These are phyloP conservation scores for Apteryx mantelli DNA, from an alignment of 2,113 vertebrate genomes.

Conservation along the genomic window DNA sequence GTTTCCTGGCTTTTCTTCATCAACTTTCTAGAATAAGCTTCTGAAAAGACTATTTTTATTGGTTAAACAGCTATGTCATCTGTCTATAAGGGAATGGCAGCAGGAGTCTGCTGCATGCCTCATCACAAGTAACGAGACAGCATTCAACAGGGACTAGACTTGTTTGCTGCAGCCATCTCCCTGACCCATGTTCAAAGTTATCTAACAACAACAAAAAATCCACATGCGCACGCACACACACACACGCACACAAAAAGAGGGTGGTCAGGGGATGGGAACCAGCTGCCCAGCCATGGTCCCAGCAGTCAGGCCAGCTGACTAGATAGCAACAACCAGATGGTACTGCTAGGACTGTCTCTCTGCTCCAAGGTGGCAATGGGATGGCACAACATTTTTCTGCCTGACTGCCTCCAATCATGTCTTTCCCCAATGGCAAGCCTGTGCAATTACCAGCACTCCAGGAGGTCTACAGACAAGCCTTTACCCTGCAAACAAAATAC, in stretches of 20 bases:
- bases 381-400: constrained; percentile 98
- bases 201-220: constrained; percentile 34
- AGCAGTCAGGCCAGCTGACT: constrained; percentile 92
- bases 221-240: constrained; percentile 19
- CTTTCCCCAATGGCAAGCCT: constrained; percentile 90
- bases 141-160: constrained; percentile 79
- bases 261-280: constrained; percentile 87
- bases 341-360: constrained; percentile 89
- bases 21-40: constrained; percentile 76
- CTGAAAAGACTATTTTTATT: constrained; percentile 76
- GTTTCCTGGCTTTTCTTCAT: constrained; percentile 61
- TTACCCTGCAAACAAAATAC: constrained; percentile 97
- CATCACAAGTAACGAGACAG: constrained; percentile 80
- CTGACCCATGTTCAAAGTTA: constrained; percentile 82
- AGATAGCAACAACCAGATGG: constrained; percentile 95
- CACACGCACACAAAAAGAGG: constrained; percentile 37
- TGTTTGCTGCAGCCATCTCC: constrained; percentile 81
- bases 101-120: constrained; percentile 74
- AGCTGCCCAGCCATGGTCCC: constrained; percentile 88
- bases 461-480: constrained; percentile 93
- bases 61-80: constrained; percentile 78
- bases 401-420: constrained; percentile 94
- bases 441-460: constrained; percentile 95
- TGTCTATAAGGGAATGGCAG: constrained; percentile 81
- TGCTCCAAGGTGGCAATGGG: constrained; percentile 93